These are phyloP conservation scores for Otus scops DNA, from an alignment of 2,797 vertebrate species.

Conservation along the genomic window DNA sequence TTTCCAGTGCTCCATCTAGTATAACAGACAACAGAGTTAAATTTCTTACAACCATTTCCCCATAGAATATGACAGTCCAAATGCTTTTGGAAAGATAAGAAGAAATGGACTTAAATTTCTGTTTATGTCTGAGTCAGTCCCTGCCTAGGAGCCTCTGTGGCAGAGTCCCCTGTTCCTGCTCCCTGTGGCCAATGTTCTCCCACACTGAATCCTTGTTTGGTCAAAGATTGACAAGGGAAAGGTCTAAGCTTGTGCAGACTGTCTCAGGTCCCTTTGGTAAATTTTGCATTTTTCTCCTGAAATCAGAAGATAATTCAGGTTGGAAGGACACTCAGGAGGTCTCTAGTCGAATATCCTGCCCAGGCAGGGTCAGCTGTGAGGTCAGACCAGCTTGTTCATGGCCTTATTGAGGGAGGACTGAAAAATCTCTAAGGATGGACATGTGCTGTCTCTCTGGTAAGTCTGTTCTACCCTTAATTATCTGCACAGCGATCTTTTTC, in stretches of 20 bases:
- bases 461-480: background rate
- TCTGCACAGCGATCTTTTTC: background rate
- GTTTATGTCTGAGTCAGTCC: background rate
- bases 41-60: background rate
- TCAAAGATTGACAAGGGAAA: background rate
- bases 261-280: background rate
- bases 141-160: background rate
- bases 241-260: background rate
- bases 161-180: background rate
- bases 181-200: background rate
- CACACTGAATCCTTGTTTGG: fast-evolving
- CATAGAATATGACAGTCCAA: background rate
- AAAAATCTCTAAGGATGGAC: background rate
- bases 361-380: background rate
- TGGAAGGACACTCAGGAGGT: background rate
- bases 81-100: background rate
- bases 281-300: background rate
- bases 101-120: background rate
- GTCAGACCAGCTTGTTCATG: background rate
- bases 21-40: background rate
- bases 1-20: fast-evolving
- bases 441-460: background rate
- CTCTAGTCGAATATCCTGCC: background rate
- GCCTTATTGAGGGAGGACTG: background rate
- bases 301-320: background rate